Base-by-base conservation (phyloP, 1,140 invertebrate species). In the Acromyrmex charruanus region DNA sequence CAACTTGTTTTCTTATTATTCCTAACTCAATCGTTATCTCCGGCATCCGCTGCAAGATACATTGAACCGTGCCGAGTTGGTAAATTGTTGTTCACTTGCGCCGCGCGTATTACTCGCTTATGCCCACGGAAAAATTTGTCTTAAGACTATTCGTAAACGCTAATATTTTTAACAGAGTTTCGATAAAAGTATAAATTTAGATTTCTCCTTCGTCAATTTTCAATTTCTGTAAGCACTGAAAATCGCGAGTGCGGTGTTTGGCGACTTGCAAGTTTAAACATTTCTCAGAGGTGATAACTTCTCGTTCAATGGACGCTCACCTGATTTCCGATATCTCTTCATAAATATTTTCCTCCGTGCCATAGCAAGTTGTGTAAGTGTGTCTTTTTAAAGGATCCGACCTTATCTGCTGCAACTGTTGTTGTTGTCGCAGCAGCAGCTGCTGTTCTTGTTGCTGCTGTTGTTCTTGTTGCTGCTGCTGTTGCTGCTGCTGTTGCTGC, bases 271-370 rank as follows among this genome's bases (percentile, higher is more conserved):
- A 25, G n/a, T 59, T 65, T n/a, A 28, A 28, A 28, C 16, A 63
- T 25, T 61, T 51, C 55, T 21, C 14, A 16, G 18, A 65, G 39
- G 5, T 63, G 25, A 53, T 53, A 68, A 69, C 12, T 10, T 12
- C n/a, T n/a, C 6, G 25, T 31, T 74, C 12, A 21, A 49, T 25
- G 16, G n/a, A 72, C 44, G n/a, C 91, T 93, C 75, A 95, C 94
- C 93, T 93, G 77, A 95, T 95, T 77, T 96, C 96, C 1, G 95
- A 97, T 91, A 98, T 98, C 96, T 98, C 98, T 95, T 98, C 98
- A 93, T 98, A 98, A 92, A 98, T 98, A 93, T 98, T 98, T 95
- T 98, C 98, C 93, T 97, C 97, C 16, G 97, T 98, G 28, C 97
- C 97, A 91, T 98, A 98, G 85, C 97, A 96, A 7, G 97, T 98